These are phyloP conservation scores for Dipodomys spectabilis DNA, from an alignment of 2,113 vertebrate genomes.

Conservation along the genomic window DNA sequence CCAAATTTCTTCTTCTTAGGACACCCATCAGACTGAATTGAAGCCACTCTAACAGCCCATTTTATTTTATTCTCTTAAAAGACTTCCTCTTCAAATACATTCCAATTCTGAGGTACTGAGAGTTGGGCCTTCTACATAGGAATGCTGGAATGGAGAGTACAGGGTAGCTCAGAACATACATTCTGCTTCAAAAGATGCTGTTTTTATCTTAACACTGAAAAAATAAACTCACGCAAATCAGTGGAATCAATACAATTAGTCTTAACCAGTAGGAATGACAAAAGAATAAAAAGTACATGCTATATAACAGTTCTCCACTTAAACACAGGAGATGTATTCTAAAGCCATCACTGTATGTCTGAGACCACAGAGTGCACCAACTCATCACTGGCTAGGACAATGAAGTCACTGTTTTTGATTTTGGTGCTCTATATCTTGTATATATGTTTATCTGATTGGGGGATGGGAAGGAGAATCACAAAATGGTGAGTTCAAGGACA, in stretches of 20 bases:
- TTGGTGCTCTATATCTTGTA: too few relatives aligned
- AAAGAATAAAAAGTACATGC: neutral
- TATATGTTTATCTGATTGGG: too few relatives aligned
- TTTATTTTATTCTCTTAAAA: constrained; percentile 27
- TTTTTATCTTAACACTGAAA: constrained; percentile 14
- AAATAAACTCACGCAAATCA: neutral
- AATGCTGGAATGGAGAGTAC: neutral
- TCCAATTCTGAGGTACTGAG: neutral
- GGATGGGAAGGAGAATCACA: too few relatives aligned
- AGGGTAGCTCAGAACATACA: neutral
- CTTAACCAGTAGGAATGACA: neutral
- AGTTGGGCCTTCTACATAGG: neutral
- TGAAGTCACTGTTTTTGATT: too few relatives aligned
- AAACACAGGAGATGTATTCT: too few relatives aligned
- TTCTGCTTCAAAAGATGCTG: neutral
- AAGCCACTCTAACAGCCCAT: neutral
- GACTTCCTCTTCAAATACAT: neutral
- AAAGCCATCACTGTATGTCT: neutral
- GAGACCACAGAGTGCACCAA: neutral
- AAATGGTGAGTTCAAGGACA: too few relatives aligned
- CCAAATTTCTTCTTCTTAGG: neutral
- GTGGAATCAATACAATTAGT: neutral
- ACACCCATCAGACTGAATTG: neutral
- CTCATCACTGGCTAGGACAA: too few relatives aligned
- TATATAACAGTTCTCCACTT: neutral